Base-by-base conservation (phyloP, 2,113 vertebrate genomes). In the Propithecus coquereli region DNA sequence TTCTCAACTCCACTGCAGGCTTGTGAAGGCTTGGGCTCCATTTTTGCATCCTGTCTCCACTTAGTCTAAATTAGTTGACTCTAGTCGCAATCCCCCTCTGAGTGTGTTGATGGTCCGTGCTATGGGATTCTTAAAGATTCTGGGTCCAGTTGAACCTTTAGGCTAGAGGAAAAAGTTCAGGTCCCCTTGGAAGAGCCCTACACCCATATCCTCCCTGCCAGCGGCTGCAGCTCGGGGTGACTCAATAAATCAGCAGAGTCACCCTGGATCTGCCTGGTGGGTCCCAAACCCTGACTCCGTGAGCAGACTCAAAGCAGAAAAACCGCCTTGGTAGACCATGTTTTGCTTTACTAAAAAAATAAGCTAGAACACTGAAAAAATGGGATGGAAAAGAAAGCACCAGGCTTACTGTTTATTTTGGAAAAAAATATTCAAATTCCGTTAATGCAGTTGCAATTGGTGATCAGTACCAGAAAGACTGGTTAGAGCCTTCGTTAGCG, bases 311-410 rank as follows among this genome's bases (percentile, higher is more conserved):
- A 45, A 70, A 59, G 37, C 10, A 47, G 84, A 90, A 65, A 59
- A 14, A 25, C 12, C 83, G n/a, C 63, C 34, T 27, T 66, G 87
- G 86, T 79, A 91, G 61, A 66, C 32, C 1, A 40, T 23, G 74
- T 18, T 90, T 95, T 95, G 76, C 94, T 90, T 96, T 50, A 94
- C 76, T 92, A 88, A 95, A 96, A 94, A 96, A 92, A 88, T 88
- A 70, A 96, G 47, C 57, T 95, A 63, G 87, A 54, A 54, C 52
- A 81, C 4, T 27, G 85, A 83, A 87, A 65, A 59, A 54, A 47
- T 3, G 0, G 66, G 71, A 54, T 95, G 85, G 92, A 76, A 96
- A 92, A 83, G 61, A 43, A 82, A 92, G 71, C 79, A 17, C 8
- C 11, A 7, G 40, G 54, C 45, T 95, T 71, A 16, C 59, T 96